Percentiles rank a stretch among this genome's conserved stretches.
phyloP scores from a whole-genome alignment of 2,797 vertebrate genomes.

The Lacerta bilineata region DNA sequence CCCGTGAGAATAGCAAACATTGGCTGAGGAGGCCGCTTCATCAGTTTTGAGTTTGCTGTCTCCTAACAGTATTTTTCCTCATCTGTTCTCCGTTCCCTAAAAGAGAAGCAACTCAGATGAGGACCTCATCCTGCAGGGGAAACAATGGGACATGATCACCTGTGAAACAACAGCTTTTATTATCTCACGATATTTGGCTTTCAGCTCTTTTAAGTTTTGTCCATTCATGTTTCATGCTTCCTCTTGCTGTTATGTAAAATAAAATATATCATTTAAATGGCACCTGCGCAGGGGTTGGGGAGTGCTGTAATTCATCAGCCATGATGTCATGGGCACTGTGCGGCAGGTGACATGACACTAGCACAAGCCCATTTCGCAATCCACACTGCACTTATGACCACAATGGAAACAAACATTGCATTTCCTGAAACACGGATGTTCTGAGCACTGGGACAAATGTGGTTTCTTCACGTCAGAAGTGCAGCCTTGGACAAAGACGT shows the following conservation, averaged over 20 bases:
- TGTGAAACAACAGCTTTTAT: background rate
- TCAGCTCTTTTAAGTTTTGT: too few relatives aligned
- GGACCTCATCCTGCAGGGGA: background rate
- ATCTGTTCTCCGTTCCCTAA: background rate
- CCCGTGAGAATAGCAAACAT: slow-evolving; percentile 50
- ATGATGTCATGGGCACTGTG: background rate
- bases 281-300: background rate
- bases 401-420: background rate
- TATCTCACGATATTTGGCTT: too few relatives aligned
- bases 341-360: too few relatives aligned
- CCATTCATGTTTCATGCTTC: too few relatives aligned
- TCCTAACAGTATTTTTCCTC: background rate
- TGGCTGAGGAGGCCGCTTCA: slow-evolving; percentile 48
- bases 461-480: background rate
- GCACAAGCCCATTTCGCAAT: background rate
- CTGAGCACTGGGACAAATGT: background rate
- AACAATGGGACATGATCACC: background rate
- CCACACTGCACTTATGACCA: background rate
- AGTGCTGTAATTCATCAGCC: too few relatives aligned
- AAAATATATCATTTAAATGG: background rate
- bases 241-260: background rate
- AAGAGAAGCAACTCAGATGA: background rate
- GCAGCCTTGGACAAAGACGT: background rate
- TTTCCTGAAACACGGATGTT: background rate
- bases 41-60: slow-evolving; percentile 10